These are phyloP conservation scores for Lithophane leautieri DNA, from an alignment of 2,888 invertebrate genomes.

Conservation along the genomic window DNA sequence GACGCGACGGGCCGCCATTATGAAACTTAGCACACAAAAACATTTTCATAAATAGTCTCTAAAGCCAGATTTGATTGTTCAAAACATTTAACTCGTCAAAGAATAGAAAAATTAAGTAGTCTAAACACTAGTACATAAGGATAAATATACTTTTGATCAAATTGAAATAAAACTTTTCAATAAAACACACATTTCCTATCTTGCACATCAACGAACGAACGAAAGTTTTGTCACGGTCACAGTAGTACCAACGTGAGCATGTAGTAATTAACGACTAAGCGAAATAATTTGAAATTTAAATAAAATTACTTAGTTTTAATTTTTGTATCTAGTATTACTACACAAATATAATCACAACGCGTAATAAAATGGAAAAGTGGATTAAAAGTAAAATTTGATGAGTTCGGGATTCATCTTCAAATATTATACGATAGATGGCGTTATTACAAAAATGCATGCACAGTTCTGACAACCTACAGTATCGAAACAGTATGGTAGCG, in stretches of 20 bases:
- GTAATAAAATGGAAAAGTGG: neutral
- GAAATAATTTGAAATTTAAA: conserved; percentile 21
- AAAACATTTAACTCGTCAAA: conserved; percentile 42
- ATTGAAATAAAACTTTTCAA: conserved; percentile 60
- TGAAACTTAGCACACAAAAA: conserved; percentile 90
- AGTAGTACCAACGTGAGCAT: conserved; percentile 75
- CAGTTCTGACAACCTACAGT: conserved; percentile 51
- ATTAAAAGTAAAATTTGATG: too few species aligned
- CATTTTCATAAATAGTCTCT: conserved; percentile 78
- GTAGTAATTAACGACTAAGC: conserved; percentile 51
- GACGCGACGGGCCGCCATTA: conserved; percentile 93
- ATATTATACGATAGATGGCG: conserved; percentile 66
- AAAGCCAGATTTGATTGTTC: conserved; percentile 57
- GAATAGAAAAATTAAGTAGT: conserved; percentile 35
- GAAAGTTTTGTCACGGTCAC: conserved; percentile 84
- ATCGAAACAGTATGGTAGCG: conserved; percentile 41
- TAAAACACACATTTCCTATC: conserved; percentile 77
- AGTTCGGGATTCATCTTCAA: neutral
- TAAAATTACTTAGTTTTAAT: neutral
- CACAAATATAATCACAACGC: neutral
- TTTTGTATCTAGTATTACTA: neutral
- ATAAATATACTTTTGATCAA: conserved; percentile 63
- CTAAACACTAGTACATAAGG: conserved; percentile 52
- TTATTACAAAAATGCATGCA: conserved; percentile 25
- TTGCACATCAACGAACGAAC: conserved; percentile 79